These are phyloP conservation scores for Helicoverpa zea DNA, from an alignment of 1,140 invertebrate genomes.

Conservation along the genomic window DNA sequence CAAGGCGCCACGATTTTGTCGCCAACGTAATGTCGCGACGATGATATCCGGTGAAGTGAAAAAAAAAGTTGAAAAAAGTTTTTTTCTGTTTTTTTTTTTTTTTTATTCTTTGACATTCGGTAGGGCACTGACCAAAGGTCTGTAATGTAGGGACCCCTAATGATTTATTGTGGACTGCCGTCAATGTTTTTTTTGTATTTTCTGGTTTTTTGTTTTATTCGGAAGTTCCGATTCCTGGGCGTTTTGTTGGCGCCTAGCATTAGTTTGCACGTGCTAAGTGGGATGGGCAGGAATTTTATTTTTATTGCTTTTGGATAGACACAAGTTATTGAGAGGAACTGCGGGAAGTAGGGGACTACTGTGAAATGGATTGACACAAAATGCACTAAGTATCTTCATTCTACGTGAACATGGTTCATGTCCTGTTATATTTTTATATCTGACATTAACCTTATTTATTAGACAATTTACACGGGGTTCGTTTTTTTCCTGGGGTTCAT, in stretches of 20 bases:
- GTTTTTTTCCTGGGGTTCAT: no score
- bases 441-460: no score
- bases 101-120: conserved; percentile 62
- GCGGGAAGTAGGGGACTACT: no score
- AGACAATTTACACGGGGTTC: no score
- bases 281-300: neutral
- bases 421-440: no score
- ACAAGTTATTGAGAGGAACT: no score
- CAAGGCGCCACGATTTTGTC: conserved; percentile 77
- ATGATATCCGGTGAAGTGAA: conserved; percentile 77
- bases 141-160: conserved; percentile 62
- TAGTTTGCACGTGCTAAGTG: conserved; percentile 41
- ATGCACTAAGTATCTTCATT: no score
- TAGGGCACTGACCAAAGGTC: conserved; percentile 74
- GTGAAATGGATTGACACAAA: no score
- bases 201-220: conserved; percentile 59
- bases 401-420: no score
- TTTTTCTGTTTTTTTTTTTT: conserved; percentile 63
- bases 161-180: conserved; percentile 73
- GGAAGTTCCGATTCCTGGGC: conserved; percentile 52
- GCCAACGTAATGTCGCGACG: conserved; percentile 69
- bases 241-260: conserved; percentile 34
- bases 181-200: conserved; percentile 55
- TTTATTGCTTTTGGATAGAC: neutral
- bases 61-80: conserved; percentile 54